phyloP scores from a whole-genome alignment of 2,113 vertebrate species.

The Chrysemys picta region DNA sequence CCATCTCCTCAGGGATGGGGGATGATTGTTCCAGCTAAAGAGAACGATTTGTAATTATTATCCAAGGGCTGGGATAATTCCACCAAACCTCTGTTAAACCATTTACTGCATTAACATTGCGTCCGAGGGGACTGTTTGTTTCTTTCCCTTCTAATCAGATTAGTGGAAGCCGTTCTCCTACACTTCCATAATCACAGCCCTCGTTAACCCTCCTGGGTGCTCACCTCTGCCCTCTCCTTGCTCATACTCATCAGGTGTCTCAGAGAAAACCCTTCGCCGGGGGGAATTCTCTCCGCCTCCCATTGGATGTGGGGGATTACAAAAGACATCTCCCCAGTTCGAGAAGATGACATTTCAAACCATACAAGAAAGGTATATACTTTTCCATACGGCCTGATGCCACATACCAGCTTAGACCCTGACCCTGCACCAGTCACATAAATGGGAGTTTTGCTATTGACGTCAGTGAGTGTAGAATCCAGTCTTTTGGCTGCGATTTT shows the following conservation, averaged over 20 bases:
- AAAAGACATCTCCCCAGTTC: neutral
- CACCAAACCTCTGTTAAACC: neutral
- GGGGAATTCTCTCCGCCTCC: neutral
- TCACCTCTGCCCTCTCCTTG: neutral
- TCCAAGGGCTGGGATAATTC: neutral
- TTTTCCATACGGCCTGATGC: neutral
- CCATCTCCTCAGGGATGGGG: neutral
- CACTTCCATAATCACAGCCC: fast-evolving
- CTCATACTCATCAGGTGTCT: neutral
- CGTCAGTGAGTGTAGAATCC: neutral
- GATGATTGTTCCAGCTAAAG: neutral
- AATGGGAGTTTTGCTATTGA: neutral
- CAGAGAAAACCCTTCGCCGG: neutral
- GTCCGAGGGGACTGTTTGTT: neutral
- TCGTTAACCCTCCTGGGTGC: fast-evolving
- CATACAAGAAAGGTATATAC: neutral
- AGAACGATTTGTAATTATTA: fast-evolving
- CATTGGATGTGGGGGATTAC: neutral
- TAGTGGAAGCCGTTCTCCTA: neutral
- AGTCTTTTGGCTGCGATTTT: neutral
- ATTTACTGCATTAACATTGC: fast-evolving
- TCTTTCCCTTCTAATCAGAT: neutral
- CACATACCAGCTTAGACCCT: neutral
- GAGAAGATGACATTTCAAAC: neutral
- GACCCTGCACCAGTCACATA: neutral